Conservation (phyloP, 2,113 vertebrate species). For the Tyto alba region DNA sequence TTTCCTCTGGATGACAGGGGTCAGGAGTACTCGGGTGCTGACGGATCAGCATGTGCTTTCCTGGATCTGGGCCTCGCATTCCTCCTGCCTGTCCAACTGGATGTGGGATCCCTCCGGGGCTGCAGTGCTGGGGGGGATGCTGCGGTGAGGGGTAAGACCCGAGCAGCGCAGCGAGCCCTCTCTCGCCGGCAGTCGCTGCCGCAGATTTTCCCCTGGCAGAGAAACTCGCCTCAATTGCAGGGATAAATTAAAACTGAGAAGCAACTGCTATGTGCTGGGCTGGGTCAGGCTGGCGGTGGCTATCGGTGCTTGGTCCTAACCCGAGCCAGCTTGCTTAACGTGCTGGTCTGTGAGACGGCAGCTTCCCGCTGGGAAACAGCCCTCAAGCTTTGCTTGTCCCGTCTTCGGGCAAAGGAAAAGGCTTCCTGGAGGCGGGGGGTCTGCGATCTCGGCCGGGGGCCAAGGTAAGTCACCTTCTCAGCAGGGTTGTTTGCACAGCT, state of each 20-base stretch:
- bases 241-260: background rate
- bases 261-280: background rate
- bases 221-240: background rate
- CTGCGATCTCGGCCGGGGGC: background rate
- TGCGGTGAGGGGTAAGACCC: background rate
- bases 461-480: slow-evolving; percentile 27
- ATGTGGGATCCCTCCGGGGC: background rate
- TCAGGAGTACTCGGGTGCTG: background rate
- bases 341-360: background rate
- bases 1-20: slow-evolving; percentile 2
- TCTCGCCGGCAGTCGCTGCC: background rate
- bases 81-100: background rate
- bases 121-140: background rate
- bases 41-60: background rate
- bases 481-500: slow-evolving; percentile 17
- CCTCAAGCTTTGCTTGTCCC: background rate
- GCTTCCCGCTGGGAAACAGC: background rate
- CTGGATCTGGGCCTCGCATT: background rate
- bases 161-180: background rate
- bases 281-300: background rate
- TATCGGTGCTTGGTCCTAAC: background rate
- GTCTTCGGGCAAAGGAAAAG: background rate
- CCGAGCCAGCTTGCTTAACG: background rate
- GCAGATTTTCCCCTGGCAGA: background rate
- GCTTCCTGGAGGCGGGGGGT: background rate